Percentiles rank a stretch among this genome's conserved stretches.
phyloP scores from a whole-genome alignment of 2,113 vertebrate species.

The Sus scrofa region T2T-Sscrofa CM000812.6:231002001-231002500 shows the following conservation, averaged over 20 bases:
- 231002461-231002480: too few relatives aligned
- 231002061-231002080: neutral
- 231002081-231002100: constrained; percentile 38
- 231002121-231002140: neutral
- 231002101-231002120: neutral
- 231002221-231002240: neutral
- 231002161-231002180: neutral
- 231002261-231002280: neutral
- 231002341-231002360: too few relatives aligned
- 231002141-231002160: neutral
- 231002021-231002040: neutral
- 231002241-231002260: neutral
- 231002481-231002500: too few relatives aligned
- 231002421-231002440: too few relatives aligned
- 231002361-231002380: too few relatives aligned
- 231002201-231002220: neutral
- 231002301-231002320: neutral
- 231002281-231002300: neutral
- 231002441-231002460: too few relatives aligned
- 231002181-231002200: neutral
- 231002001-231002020: neutral
- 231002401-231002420: too few relatives aligned
- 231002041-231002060: neutral
- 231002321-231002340: neutral
- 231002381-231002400: too few relatives aligned